Conservation (phyloP, 2,113 vertebrate species). For the Catagonus wagneri region DNA sequence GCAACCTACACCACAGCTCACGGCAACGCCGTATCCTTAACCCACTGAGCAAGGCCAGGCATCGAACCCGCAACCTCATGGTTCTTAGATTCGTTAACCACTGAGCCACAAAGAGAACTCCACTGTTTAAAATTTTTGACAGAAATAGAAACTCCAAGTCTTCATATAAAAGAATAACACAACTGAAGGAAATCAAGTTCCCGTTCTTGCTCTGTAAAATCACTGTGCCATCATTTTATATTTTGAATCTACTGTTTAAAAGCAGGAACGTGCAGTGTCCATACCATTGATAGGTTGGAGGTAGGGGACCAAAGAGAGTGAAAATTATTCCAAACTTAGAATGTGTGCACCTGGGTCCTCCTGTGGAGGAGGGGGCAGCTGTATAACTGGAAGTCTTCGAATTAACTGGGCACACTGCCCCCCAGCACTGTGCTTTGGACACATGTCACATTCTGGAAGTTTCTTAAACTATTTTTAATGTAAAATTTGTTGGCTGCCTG, state of each 20-base stretch:
- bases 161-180: neutral
- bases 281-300: neutral
- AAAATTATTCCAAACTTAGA: too few species aligned
- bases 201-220: neutral
- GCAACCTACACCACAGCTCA: too few species aligned
- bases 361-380: rapidly evolving
- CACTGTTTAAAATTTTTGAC: neutral
- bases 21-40: too few species aligned
- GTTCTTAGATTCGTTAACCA: too few species aligned
- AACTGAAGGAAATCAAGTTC: neutral
- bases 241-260: neutral
- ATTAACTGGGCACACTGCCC: neutral
- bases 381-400: neutral
- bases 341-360: rapidly evolving
- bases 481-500: neutral
- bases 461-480: neutral
- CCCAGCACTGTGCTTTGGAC: too few species aligned
- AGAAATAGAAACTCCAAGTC: neutral
- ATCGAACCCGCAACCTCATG: too few species aligned
- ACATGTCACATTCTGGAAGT: neutral
- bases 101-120: too few species aligned
- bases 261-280: neutral
- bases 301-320: rapidly evolving
- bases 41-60: too few species aligned
- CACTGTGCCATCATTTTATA: neutral